Percentiles rank a stretch among this genome's conserved stretches.
These are phyloP conservation scores for Allophyes oxyacanthae DNA, from an alignment of 2,888 invertebrate genomes.

Conservation along the genomic window DNA sequence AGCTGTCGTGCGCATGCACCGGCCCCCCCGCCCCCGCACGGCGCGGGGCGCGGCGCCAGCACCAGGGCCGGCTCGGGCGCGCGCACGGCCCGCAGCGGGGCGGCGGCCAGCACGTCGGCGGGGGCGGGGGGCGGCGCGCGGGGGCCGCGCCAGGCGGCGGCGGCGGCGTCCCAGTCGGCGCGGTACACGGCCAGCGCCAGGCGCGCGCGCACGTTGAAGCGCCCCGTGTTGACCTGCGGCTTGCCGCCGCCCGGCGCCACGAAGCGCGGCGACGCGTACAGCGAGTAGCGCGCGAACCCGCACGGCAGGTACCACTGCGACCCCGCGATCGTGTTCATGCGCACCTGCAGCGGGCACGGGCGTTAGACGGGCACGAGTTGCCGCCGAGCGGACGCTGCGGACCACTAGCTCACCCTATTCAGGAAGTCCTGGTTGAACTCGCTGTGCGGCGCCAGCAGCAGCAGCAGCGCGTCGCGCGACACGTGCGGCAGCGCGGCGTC, in stretches of 20 bases:
- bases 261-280: conserved; percentile 92
- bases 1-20: conserved; percentile 63
- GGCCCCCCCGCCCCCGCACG: conserved; percentile 88
- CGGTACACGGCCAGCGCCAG: conserved; percentile 20
- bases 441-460: conserved; percentile 91
- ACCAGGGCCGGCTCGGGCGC: conserved; percentile 44
- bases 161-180: neutral
- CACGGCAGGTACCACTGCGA: conserved; percentile 98
- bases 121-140: conserved; percentile 46
- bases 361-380: neutral
- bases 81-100: conserved; percentile 77
- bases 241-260: conserved; percentile 90
- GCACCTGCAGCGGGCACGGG: conserved; percentile 89
- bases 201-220: conserved; percentile 77
- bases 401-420: conserved; percentile 91
- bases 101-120: conserved; percentile 77
- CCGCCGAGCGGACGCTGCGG: too few relatives aligned
- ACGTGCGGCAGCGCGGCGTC: conserved; percentile 87
- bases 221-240: conserved; percentile 88
- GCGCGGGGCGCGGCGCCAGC: conserved; percentile 62
- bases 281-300: conserved; percentile 96
- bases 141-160: conserved; percentile 53
- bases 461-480: conserved; percentile 90
- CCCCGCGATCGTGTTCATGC: conserved; percentile 97
- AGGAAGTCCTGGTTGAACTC: conserved; percentile 95